Evolutionary conservation across 2,797 vertebrate species (phyloP), one percentile per base, ranked within the genome.

Genomic region (Schizopygopsis malacanthus): DNA sequence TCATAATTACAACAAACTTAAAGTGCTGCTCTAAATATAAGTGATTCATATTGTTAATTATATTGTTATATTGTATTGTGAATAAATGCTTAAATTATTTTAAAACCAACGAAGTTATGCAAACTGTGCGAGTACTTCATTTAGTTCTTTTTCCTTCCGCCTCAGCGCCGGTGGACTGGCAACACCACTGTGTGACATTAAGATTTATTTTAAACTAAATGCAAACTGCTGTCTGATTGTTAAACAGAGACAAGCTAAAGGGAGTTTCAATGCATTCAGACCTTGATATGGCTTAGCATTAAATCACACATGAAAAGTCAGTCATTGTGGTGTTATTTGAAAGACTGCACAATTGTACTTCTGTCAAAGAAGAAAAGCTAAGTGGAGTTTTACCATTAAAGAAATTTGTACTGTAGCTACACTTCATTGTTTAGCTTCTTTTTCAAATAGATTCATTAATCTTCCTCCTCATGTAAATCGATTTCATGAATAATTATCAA

Each of bases 401-500:
- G 10, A 22, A 6, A 10, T 43, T 6, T 69, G 15, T 5, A 52
- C 16, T 18, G 18, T 25, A 10, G 33, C 20, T 20, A 20, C 11
- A 72, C 70, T 28, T 50, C 13, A 28, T 2, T 50, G n/a, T 28
- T 75, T 10, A 47, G 12, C 20, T 71, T 71, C 1, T 6, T 41
- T n/a, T 12, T 3, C 2, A n/a, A 33, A 33, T 47, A 47, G n/a
- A 25, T 47, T 1, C 1, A 47, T 72, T 2, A 33, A 22, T 41
- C 20, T 12, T 56, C 33, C 11, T 54, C 9, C 47, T 56, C 18
- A 39, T 39, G 11, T 39, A 56, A 77, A 78, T 39, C 0, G 2
- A 6, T 20, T 75, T 61, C 39, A n/a, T 79, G 13, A 79, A 43
- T 79, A 79, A 61, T 59, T 79, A 45, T 20, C 15, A 79, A 6